Base-by-base conservation (phyloP, 1,140 invertebrate species). In the Archivesica marissinica region DNA sequence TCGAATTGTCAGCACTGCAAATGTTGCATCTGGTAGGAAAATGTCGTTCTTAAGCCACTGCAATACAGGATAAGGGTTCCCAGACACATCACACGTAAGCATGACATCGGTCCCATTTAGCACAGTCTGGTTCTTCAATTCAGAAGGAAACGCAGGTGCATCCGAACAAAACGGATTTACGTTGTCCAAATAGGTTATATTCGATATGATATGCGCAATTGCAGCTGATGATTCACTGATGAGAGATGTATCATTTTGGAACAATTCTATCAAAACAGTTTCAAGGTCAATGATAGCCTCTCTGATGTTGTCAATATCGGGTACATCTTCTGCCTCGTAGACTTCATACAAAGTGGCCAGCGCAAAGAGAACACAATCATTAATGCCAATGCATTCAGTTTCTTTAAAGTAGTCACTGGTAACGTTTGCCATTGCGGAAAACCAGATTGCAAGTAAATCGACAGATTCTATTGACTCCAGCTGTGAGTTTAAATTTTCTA, bases 161-260 rank as follows among this genome's bases (percentile, higher is more conserved):
- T 81, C 47, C 4, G 78, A 81, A 39, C 78, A 81, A 56, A 70
- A 81, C 2, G 59, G 25, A 20, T 81, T 81, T 1, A 20, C 25
- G 20, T 30, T 9, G 3, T 50, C 6, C 39, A 81, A n/a, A 13
- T 6, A 28, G 0, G 44, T 39, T 4, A 81, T 11, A 17, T 50
- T 39, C 15, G 28, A 50, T 4, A 52, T 25, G 23, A 81, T 54
- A 70, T 17, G 3, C 1, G 44, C 28, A 25, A 56, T 50, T 15
- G 38, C 25, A 30, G n/a, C 33, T 23, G 39, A 9, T 35, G 35
- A 25, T 7, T 70, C 66, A 7, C 23, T 44, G 0, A 70, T 47
- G 2, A 41, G 33, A 13, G 25, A 38, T 20, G 78, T 35, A 23
- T 47, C 4, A 33, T 47, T 81, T 23, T 66, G 39, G 33, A 70